These are phyloP conservation scores for Bubo blakistoni DNA, from an alignment of 2,113 vertebrate species.

Conservation along the genomic window DNA sequence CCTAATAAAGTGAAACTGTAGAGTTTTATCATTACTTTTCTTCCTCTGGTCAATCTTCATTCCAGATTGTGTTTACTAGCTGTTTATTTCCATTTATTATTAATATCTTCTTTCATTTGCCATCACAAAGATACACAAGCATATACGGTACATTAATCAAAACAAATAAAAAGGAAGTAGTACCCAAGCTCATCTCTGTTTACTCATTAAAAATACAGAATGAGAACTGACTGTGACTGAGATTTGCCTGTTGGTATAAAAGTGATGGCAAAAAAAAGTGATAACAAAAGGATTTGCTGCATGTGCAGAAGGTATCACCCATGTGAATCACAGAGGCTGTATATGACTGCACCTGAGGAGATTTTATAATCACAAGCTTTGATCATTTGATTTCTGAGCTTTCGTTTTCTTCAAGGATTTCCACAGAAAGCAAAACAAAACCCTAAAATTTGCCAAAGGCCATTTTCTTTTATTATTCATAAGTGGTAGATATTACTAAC, in stretches of 20 bases:
- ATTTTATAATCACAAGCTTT: not conserved
- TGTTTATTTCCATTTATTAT: not conserved
- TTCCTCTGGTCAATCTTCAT: not conserved
- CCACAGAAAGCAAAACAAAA: constrained; percentile 36
- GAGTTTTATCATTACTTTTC: not conserved
- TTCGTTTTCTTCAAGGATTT: constrained; percentile 4
- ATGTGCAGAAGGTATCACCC: not conserved
- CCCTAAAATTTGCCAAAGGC: not conserved
- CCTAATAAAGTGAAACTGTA: not conserved
- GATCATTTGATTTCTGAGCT: not conserved
- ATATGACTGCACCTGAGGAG: not conserved
- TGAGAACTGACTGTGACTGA: not conserved
- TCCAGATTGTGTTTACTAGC: not conserved
- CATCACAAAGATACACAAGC: not conserved
- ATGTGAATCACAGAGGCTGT: not conserved
- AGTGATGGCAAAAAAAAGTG: not conserved
- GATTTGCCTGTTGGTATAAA: not conserved
- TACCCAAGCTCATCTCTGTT: not conserved
- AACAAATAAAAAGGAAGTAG: not conserved
- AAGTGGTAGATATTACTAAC: constrained; percentile 43
- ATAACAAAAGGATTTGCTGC: not conserved
- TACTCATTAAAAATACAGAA: not conserved
- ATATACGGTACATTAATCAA: not conserved
- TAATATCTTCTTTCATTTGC: not conserved
- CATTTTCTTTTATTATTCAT: constrained; percentile 56